Base-by-base conservation (phyloP, 2,888 invertebrate species). In the Bombylius major region DNA sequence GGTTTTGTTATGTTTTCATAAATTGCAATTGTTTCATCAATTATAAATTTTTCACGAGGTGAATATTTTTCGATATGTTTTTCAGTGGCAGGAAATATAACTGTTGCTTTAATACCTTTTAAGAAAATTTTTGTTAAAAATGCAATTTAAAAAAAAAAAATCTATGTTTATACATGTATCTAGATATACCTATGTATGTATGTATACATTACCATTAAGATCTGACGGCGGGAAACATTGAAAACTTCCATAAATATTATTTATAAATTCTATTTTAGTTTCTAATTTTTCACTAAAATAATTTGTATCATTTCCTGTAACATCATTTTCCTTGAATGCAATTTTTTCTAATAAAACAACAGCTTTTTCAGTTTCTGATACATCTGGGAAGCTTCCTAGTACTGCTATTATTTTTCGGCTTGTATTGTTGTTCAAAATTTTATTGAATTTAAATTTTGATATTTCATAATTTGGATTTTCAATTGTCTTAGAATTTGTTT, bases 61-160 rank as follows among this genome's bases (percentile, higher is more conserved):
- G 83, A 80, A 71, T 88, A 98, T 70, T 96, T 98, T 8, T 82
- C 78, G 14, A 98, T 85, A 66, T 97, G 96, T 68, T 92, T 90
- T 55, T 89, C 84, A 36, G 93, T 92, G 1, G 96, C 97, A 4
- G 99, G 99, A 73, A 88, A 89, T 60, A 98, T 89, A 34, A 98
- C 78, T 9, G 90, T 91, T 0, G 89, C 82, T 69, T 95, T 95
- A 5, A 97, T 78, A 64, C 81, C 93, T 93, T 12, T 46, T 13
- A 55, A 47, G 53, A 47, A 42, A 50, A 33, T 23, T 23, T 23
- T 23, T 23, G 23, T 23, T 23, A 23, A 23, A 23, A 23, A 23
- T 2, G 23, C 23, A 23, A 23, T 23, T 1, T 11, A 50, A 3
- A 44, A 5, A 36, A 53, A 54, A 47, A 34, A 14, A 49, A 34